phyloP scores from a whole-genome alignment of 2,888 invertebrate genomes.

The Germaria angustata region DNA sequence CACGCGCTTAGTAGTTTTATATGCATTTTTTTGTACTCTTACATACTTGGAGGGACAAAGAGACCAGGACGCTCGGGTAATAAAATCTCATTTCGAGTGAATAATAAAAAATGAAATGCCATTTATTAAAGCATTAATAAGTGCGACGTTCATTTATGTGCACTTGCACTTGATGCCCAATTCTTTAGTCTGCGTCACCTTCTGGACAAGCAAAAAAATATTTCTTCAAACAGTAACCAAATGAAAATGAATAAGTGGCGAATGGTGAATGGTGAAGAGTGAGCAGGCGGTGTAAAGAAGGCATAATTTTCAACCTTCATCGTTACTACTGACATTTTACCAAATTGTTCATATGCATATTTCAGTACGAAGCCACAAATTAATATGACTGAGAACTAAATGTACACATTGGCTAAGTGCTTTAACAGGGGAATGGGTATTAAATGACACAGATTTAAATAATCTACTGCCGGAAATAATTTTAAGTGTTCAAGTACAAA shows the following conservation, averaged over 20 bases:
- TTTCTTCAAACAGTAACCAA: conserved; percentile 26
- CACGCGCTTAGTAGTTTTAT: too few relatives aligned
- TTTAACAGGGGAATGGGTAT: conserved; percentile 21
- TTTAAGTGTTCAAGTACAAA: too few relatives aligned
- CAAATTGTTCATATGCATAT: conserved; percentile 64
- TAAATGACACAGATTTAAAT: not conserved
- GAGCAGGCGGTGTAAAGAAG: not conserved
- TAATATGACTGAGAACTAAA: conserved; percentile 56
- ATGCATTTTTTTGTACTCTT: not conserved
- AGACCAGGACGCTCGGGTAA: conserved; percentile 17
- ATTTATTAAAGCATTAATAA: conserved; percentile 80
- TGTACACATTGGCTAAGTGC: not conserved
- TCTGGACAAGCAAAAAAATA: not conserved
- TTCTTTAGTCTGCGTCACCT: conserved; percentile 7
- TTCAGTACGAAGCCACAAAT: conserved; percentile 37
- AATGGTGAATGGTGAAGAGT: not conserved
- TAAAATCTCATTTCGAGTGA: conserved; percentile 65
- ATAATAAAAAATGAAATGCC: conserved; percentile 79
- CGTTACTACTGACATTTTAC: conserved; percentile 67
- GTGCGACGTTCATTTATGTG: conserved; percentile 75
- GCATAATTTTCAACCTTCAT: conserved; percentile 58
- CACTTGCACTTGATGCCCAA: conserved; percentile 67
- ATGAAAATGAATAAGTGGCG: not conserved
- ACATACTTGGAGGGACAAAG: not conserved
- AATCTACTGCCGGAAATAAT: too few relatives aligned